Conservation (phyloP, 2,888 invertebrate genomes). For the Coelopa pilipes region DNA sequence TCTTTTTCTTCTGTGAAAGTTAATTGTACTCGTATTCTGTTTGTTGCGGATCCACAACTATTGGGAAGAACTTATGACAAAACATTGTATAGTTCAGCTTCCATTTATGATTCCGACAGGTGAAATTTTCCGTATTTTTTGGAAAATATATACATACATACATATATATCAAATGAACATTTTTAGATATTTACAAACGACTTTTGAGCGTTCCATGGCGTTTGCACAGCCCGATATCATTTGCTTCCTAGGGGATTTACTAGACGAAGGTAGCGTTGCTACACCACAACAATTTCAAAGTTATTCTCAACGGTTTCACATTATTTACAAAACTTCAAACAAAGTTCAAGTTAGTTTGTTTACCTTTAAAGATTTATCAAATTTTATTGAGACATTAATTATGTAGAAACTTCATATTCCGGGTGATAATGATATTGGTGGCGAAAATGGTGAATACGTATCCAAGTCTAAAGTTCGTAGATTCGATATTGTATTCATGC, state of each 20-base stretch:
- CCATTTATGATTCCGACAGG: conserved; percentile 91
- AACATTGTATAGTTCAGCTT: conserved; percentile 75
- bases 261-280: conserved; percentile 92
- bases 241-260: conserved; percentile 91
- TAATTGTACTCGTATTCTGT: conserved; percentile 74
- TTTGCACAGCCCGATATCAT: conserved; percentile 85
- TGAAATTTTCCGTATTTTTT: conserved; percentile 61
- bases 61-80: conserved; percentile 83
- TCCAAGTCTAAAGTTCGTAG: conserved; percentile 75
- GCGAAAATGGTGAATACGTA: conserved; percentile 81
- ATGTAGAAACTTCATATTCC: conserved; percentile 85
- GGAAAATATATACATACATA: not conserved
- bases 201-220: conserved; percentile 78
- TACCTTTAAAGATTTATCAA: not conserved
- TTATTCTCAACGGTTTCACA: conserved; percentile 80
- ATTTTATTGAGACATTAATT: conserved; percentile 17
- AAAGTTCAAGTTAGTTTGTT: conserved; percentile 48
- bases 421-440: conserved; percentile 98
- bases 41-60: conserved; percentile 93
- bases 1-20: conserved; percentile 47
- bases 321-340: conserved; percentile 68
- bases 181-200: conserved; percentile 77
- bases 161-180: not conserved
- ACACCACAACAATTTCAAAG: conserved; percentile 75
- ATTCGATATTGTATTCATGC: conserved; percentile 80